Conservation (phyloP, 2,797 vertebrate species). For the Pseudomugil gertrudae region DNA sequence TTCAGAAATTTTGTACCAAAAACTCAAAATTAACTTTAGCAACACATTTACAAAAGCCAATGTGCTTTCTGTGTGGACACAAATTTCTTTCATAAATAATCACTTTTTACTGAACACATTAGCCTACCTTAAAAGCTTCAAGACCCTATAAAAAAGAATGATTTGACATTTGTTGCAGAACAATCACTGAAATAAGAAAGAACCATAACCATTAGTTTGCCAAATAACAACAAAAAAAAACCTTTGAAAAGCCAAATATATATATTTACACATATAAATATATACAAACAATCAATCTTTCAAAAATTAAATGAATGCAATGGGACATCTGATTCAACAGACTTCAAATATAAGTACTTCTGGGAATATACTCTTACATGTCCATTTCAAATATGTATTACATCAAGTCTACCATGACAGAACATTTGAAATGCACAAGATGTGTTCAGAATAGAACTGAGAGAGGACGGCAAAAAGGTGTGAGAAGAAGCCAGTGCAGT, state of each 20-base stretch:
- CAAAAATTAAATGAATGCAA: slow-evolving; percentile 31
- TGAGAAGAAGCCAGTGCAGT: slow-evolving; percentile 40
- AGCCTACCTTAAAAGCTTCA: slow-evolving; percentile 56
- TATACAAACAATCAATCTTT: slow-evolving; percentile 79
- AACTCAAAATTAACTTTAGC: slow-evolving; percentile 45
- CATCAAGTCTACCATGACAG: slow-evolving; percentile 37
- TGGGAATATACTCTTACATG: slow-evolving; percentile 37
- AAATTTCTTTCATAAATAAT: slow-evolving; percentile 58
- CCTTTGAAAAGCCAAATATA: slow-evolving; percentile 76
- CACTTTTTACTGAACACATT: slow-evolving; percentile 51
- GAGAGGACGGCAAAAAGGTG: slow-evolving; percentile 36
- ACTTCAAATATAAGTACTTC: slow-evolving; percentile 26
- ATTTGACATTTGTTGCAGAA: slow-evolving; percentile 33
- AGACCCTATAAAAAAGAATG: slow-evolving; percentile 40
- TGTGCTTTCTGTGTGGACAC: slow-evolving; percentile 36
- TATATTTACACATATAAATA: slow-evolving; percentile 83
- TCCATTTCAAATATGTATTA: slow-evolving; percentile 49
- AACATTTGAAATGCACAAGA: slow-evolving; percentile 51
- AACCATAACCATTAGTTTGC: slow-evolving; percentile 43
- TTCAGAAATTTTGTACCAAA: slow-evolving; percentile 28
- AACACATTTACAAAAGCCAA: slow-evolving; percentile 51
- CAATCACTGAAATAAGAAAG: slow-evolving; percentile 43
- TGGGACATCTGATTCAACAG: slow-evolving; percentile 38
- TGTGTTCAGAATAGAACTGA: slow-evolving; percentile 25
- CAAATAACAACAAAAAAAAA: slow-evolving; percentile 58